Conservation (phyloP, 2,113 vertebrate species). For the Trogon melanurus region DNA sequence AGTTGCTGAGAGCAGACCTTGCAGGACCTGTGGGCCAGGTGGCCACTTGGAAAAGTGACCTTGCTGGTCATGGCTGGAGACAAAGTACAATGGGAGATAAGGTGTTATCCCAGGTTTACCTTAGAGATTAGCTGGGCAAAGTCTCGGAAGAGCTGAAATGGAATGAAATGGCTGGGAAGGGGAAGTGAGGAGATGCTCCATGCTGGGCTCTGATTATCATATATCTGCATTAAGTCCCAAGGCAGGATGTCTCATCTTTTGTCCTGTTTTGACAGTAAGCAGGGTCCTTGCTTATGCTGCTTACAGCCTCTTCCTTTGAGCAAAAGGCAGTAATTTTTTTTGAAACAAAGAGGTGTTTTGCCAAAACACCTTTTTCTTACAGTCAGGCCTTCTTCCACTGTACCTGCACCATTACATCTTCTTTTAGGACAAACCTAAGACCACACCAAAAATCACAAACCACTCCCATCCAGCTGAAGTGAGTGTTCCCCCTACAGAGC, state of each 20-base stretch:
- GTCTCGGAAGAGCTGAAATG: background rate
- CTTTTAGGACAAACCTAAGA: background rate
- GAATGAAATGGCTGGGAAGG: background rate
- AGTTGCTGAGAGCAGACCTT: background rate
- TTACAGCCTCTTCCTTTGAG: background rate
- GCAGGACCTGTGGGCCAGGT: background rate
- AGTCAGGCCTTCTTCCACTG: background rate
- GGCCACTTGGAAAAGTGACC: background rate
- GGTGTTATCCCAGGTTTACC: background rate
- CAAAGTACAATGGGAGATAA: background rate
- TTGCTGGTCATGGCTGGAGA: background rate
- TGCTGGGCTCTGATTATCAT: background rate
- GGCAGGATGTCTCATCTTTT: background rate
- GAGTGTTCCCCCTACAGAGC: no score
- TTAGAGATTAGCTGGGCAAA: background rate
- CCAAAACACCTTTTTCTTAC: background rate
- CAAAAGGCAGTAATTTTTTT: background rate
- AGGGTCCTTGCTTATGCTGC: background rate
- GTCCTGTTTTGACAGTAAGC: accelerated
- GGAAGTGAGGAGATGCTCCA: background rate
- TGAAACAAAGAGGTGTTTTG: background rate
- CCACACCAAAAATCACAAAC: accelerated
- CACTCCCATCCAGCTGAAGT: background rate
- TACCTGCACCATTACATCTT: background rate
- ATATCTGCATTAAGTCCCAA: background rate